phyloP scores from a whole-genome alignment of 1,140 invertebrate species.

The Venturia canescens region DNA sequence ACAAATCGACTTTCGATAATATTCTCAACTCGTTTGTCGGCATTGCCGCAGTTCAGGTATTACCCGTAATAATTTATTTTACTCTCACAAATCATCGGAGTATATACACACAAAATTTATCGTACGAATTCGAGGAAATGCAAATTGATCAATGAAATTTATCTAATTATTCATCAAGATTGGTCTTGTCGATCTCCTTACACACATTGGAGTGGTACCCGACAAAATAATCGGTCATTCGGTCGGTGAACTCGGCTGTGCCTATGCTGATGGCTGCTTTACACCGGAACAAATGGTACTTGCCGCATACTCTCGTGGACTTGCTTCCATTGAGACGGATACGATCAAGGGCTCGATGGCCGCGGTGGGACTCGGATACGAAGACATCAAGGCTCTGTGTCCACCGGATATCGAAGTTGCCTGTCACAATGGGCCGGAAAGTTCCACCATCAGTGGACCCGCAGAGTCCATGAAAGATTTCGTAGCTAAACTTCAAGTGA shows the following conservation, averaged over 20 bases:
- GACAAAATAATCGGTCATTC: slow-evolving; percentile 90
- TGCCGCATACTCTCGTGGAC: slow-evolving; percentile 89
- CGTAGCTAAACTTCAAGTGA: slow-evolving; percentile 74
- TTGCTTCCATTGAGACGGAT: slow-evolving; percentile 87
- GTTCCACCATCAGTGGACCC: slow-evolving; percentile 85
- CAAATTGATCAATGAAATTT: not conserved
- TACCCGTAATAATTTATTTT: too few species aligned
- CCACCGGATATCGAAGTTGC: slow-evolving; percentile 82
- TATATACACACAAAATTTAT: too few species aligned
- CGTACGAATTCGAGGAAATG: too few species aligned
- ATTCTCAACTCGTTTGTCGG: slow-evolving; percentile 93
- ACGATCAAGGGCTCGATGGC: slow-evolving; percentile 91
- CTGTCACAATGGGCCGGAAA: slow-evolving; percentile 84
- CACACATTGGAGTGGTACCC: slow-evolving; percentile 80
- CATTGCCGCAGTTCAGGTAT: slow-evolving; percentile 89
- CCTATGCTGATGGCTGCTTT: slow-evolving; percentile 89
- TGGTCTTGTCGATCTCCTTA: slow-evolving; percentile 86
- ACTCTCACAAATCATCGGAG: too few species aligned
- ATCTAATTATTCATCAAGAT: slow-evolving; percentile 73
- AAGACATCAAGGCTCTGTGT: slow-evolving; percentile 75
- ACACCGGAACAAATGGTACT: slow-evolving; percentile 89
- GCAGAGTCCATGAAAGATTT: slow-evolving; percentile 75
- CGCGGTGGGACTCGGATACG: slow-evolving; percentile 83
- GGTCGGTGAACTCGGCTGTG: slow-evolving; percentile 87
- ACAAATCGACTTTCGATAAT: slow-evolving; percentile 87